Conservation (phyloP, 2,888 invertebrate genomes). For the Xylocampa areola region DNA sequence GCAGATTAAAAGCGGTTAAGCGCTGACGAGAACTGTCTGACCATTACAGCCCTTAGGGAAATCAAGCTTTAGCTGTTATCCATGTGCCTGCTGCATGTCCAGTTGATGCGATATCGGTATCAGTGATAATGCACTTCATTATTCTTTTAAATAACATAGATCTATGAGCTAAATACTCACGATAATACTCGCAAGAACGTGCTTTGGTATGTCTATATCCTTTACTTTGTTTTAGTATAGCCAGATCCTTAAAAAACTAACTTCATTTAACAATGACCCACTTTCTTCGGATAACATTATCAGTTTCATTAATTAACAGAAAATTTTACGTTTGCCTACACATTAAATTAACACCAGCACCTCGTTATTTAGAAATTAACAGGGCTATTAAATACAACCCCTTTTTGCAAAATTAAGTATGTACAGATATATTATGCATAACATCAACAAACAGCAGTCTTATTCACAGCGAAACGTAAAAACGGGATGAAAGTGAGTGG, state of each 20-base stretch:
- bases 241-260: background rate
- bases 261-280: background rate
- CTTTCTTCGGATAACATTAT: background rate
- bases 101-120: conserved; percentile 26
- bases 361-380: conserved; percentile 10
- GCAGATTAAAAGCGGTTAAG: conserved; percentile 13
- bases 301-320: background rate
- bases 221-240: too few relatives aligned
- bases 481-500: conserved; percentile 44
- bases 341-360: conserved; percentile 7
- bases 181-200: too few relatives aligned
- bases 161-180: too few relatives aligned
- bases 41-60: conserved; percentile 26
- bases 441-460: conserved; percentile 21
- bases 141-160: too few relatives aligned
- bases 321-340: conserved; percentile 1
- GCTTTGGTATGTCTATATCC: too few relatives aligned
- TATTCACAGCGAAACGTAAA: conserved; percentile 31
- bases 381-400: conserved; percentile 10
- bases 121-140: too few relatives aligned
- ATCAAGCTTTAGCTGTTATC: conserved; percentile 30
- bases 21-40: conserved; percentile 1
- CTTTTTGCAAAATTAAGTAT: conserved; percentile 32
- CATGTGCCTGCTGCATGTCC: conserved; percentile 3
- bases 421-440: conserved; percentile 16